These are phyloP conservation scores for Gadopsis bispinosus DNA, from an alignment of 2,797 vertebrate genomes.

Conservation along the genomic window DNA sequence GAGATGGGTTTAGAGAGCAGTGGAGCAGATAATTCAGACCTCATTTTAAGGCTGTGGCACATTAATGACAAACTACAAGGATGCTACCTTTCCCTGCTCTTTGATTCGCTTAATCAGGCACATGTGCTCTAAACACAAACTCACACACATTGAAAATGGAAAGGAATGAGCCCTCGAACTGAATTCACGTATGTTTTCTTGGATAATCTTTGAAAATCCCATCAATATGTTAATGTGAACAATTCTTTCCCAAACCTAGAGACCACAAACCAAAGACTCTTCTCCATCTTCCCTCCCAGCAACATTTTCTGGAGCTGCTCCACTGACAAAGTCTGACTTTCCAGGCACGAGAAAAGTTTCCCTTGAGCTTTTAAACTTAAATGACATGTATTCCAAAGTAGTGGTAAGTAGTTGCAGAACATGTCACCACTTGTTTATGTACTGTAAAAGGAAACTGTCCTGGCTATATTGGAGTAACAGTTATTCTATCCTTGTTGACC, in stretches of 20 bases:
- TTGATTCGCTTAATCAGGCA: slow-evolving; percentile 40
- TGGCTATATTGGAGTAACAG: not conserved
- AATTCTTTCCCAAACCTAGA: slow-evolving; percentile 54
- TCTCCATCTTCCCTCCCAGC: slow-evolving; percentile 55
- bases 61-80: slow-evolving; percentile 51
- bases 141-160: not conserved
- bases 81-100: slow-evolving; percentile 42
- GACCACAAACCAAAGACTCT: slow-evolving; percentile 46
- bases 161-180: slow-evolving; percentile 40
- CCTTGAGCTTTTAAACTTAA: slow-evolving; percentile 30
- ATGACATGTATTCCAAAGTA: slow-evolving; percentile 26
- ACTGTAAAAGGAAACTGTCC: not conserved
- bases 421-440: slow-evolving; percentile 5
- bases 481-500: not conserved
- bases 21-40: slow-evolving; percentile 59
- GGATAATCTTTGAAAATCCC: slow-evolving; percentile 57
- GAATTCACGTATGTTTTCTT: slow-evolving; percentile 50
- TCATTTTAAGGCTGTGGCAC: slow-evolving; percentile 55
- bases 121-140: slow-evolving; percentile 46
- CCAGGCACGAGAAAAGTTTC: slow-evolving; percentile 25
- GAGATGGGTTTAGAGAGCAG: slow-evolving; percentile 50
- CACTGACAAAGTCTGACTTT: slow-evolving; percentile 36
- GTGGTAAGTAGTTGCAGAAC: slow-evolving; percentile 12
- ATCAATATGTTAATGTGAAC: slow-evolving; percentile 70
- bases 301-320: slow-evolving; percentile 42